Evolutionary conservation across 2,797 vertebrate species (phyloP).

Genomic region (Rhinophrynus dorsalis): DNA sequence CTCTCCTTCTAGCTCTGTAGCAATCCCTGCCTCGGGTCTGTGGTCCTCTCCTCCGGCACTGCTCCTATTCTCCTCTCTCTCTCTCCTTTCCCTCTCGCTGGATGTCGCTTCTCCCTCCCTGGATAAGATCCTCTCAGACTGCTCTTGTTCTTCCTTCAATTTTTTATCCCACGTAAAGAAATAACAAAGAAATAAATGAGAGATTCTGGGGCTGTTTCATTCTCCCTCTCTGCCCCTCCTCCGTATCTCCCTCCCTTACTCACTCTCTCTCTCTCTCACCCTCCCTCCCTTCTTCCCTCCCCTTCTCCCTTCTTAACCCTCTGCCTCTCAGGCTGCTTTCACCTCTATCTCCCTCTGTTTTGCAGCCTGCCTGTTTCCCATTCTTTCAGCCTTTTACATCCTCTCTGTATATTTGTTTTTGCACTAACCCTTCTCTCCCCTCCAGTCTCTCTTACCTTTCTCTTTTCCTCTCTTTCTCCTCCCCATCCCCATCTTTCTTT

Average conservation of each 20-base stretch:
- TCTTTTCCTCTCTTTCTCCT: constrained; percentile 20
- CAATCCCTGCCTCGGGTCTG: neutral
- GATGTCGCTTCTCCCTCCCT: constrained; percentile 7
- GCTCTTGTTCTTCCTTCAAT: constrained; percentile 35
- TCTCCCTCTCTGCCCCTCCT: constrained; percentile 38
- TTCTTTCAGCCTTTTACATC: neutral
- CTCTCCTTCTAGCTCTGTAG: too few relatives aligned
- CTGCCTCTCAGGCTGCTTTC: neutral
- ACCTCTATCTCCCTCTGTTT: constrained; percentile 8
- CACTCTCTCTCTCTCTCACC: constrained; percentile 17
- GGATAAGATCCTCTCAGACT: constrained; percentile 5
- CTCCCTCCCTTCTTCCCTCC: constrained; percentile 6
- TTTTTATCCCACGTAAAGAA: constrained; percentile 49
- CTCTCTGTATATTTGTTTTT: neutral
- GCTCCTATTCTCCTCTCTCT: neutral
- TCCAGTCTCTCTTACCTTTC: neutral
- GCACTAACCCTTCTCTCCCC: neutral
- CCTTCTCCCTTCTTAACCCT: constrained; percentile 1
- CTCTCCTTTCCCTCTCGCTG: neutral
- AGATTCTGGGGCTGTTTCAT: constrained; percentile 46
- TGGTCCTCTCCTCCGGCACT: neutral
- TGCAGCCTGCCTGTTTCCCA: neutral
- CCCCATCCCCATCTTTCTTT: constrained; percentile 23
- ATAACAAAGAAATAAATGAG: constrained; percentile 51
- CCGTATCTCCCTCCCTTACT: constrained; percentile 33